A percentile compares a stretch with the other conserved stretches of the same genome.
Conservation (phyloP, 2,888 invertebrate species). For the Hartigia nigra region DNA sequence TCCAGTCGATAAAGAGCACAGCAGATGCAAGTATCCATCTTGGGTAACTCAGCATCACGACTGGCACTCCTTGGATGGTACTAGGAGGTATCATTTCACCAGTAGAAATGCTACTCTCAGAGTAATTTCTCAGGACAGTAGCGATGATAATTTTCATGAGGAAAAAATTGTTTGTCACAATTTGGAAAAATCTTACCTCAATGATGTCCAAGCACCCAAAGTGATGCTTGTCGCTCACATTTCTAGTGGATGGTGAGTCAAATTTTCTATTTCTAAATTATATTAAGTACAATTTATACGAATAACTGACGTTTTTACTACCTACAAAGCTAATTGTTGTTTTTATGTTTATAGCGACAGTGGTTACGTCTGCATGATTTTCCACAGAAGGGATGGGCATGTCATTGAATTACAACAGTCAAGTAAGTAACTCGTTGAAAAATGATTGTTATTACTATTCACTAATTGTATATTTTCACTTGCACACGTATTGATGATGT, state of each 20-base stretch:
- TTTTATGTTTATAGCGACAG: slow-evolving; percentile 74
- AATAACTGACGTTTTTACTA: neutral
- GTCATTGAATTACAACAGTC: slow-evolving; percentile 81
- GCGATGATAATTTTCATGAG: slow-evolving; percentile 58
- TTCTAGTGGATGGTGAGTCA: slow-evolving; percentile 79
- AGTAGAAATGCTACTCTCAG: slow-evolving; percentile 79
- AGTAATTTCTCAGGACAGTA: slow-evolving; percentile 66
- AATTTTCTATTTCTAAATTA: neutral
- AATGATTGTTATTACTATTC: neutral
- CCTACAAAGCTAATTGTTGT: neutral
- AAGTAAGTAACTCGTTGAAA: slow-evolving; percentile 50
- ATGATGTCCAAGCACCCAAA: slow-evolving; percentile 63
- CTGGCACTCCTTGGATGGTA: slow-evolving; percentile 83
- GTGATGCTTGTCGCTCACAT: slow-evolving; percentile 80
- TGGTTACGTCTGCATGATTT: slow-evolving; percentile 82
- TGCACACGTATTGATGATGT: neutral
- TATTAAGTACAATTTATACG: neutral
- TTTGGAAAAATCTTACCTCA: slow-evolving; percentile 51
- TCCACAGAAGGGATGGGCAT: slow-evolving; percentile 76
- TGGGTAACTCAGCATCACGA: slow-evolving; percentile 85
- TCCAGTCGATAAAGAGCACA: slow-evolving; percentile 79
- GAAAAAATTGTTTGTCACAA: slow-evolving; percentile 62
- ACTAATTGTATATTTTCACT: neutral
- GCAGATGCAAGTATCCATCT: slow-evolving; percentile 80
- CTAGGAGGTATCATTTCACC: slow-evolving; percentile 79